phyloP scores from a whole-genome alignment of 2,797 vertebrate genomes.

The Austrolebias charrua region DNA sequence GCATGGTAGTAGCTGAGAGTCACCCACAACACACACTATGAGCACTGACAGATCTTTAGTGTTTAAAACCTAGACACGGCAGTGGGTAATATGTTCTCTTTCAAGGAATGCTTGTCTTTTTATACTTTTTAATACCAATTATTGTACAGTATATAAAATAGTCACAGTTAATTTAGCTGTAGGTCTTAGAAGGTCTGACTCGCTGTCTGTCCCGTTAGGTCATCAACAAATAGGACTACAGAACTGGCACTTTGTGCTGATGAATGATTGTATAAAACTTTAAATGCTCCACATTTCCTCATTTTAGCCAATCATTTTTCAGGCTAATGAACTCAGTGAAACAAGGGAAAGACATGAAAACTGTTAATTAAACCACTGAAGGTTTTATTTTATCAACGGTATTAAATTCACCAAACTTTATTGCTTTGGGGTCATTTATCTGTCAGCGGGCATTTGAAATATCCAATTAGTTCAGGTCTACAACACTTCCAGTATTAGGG shows the following conservation, averaged over 20 bases:
- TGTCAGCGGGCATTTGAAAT: constrained; percentile 48
- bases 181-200: too few species aligned
- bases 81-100: too few species aligned
- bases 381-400: constrained; percentile 20
- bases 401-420: constrained; percentile 6
- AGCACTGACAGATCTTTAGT: too few species aligned
- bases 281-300: constrained; percentile 6
- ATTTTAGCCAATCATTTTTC: constrained; percentile 10
- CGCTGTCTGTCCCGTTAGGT: background rate
- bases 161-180: background rate
- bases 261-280: background rate
- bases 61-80: too few species aligned
- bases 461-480: constrained; percentile 49
- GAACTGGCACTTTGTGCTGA: background rate
- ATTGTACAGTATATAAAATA: too few species aligned
- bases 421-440: constrained; percentile 33
- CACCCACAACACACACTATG: too few species aligned
- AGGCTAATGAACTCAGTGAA: constrained; percentile 23
- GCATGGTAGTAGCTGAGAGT: too few species aligned
- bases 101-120: too few species aligned
- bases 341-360: constrained; percentile 23
- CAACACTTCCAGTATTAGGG: constrained; percentile 48
- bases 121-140: too few species aligned
- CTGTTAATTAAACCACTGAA: constrained; percentile 5
- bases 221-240: background rate